Conservation (phyloP, 2,888 invertebrate species). For the Toxonevra muliebris region DNA sequence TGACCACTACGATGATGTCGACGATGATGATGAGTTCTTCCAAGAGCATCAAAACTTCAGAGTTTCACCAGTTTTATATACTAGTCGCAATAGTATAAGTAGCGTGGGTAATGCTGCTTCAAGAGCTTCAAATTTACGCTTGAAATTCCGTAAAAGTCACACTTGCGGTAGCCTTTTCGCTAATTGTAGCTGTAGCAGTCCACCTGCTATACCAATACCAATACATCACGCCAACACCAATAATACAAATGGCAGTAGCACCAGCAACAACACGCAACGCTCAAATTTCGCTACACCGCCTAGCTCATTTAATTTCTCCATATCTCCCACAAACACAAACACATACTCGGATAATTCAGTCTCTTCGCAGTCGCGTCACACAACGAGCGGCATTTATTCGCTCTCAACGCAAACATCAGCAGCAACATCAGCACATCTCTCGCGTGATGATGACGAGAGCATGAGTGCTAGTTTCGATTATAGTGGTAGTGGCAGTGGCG, state of each 20-base stretch:
- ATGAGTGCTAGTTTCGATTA: slow-evolving; percentile 38
- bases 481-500: slow-evolving; percentile 1
- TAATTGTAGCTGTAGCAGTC: slow-evolving; percentile 53
- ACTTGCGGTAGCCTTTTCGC: slow-evolving; percentile 60
- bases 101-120: slow-evolving; percentile 34
- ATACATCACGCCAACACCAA: slow-evolving; percentile 11
- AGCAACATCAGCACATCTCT: slow-evolving; percentile 44
- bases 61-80: slow-evolving; percentile 34
- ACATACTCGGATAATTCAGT: slow-evolving; percentile 30
- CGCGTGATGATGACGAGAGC: slow-evolving; percentile 44
- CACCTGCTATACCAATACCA: slow-evolving; percentile 29
- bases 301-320: slow-evolving; percentile 28
- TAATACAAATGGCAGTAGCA: slow-evolving; percentile 6
- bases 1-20: slow-evolving; percentile 14
- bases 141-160: slow-evolving; percentile 56
- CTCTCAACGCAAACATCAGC: slow-evolving; percentile 45
- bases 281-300: slow-evolving; percentile 20
- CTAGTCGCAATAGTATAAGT: not conserved
- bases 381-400: slow-evolving; percentile 40
- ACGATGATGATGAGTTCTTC: not conserved
- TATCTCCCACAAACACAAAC: slow-evolving; percentile 40
- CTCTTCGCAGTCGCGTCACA: slow-evolving; percentile 36
- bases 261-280: slow-evolving; percentile 30
- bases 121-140: slow-evolving; percentile 45
- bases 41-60: slow-evolving; percentile 11